Conservation (phyloP, 2,888 invertebrate species). For the Thera britannica region DNA sequence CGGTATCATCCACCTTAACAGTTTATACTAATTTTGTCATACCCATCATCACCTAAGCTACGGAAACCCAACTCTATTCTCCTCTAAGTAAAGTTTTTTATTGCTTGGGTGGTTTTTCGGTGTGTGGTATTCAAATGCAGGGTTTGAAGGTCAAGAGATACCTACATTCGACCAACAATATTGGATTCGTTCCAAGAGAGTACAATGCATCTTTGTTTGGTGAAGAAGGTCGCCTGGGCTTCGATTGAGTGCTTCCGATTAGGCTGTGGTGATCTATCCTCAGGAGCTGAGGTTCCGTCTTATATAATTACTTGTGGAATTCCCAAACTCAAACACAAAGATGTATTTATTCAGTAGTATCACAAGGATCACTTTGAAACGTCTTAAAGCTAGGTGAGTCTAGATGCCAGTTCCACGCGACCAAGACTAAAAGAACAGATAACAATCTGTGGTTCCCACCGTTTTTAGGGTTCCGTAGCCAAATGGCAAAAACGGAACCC, state of each 20-base stretch:
- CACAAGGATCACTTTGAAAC: too few species aligned
- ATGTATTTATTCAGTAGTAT: too few species aligned
- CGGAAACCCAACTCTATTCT: slow-evolving; percentile 27
- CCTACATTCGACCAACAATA: slow-evolving; percentile 76
- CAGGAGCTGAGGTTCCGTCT: slow-evolving; percentile 16
- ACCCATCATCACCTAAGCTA: neutral
- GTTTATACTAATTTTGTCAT: slow-evolving; percentile 57
- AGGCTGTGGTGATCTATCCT: slow-evolving; percentile 27
- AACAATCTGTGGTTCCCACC: too few species aligned
- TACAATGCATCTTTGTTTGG: slow-evolving; percentile 82
- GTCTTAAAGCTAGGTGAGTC: too few species aligned
- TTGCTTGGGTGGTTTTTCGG: slow-evolving; percentile 25
- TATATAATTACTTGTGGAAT: too few species aligned
- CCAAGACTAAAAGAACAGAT: too few species aligned
- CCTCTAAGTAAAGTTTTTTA: slow-evolving; percentile 27
- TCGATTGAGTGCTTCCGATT: slow-evolving; percentile 58
- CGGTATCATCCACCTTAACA: neutral
- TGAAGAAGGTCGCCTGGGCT: slow-evolving; percentile 70
- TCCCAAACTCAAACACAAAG: too few species aligned
- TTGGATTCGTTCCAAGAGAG: slow-evolving; percentile 80
- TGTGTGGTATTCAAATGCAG: slow-evolving; percentile 74
- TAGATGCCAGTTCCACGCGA: too few species aligned
- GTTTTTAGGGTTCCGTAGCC: too few species aligned
- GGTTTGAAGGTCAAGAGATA: slow-evolving; percentile 78
- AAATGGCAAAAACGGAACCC: too few species aligned